phyloP scores from a whole-genome alignment of 2,888 invertebrate species.

The Serripes groenlandicus region DNA sequence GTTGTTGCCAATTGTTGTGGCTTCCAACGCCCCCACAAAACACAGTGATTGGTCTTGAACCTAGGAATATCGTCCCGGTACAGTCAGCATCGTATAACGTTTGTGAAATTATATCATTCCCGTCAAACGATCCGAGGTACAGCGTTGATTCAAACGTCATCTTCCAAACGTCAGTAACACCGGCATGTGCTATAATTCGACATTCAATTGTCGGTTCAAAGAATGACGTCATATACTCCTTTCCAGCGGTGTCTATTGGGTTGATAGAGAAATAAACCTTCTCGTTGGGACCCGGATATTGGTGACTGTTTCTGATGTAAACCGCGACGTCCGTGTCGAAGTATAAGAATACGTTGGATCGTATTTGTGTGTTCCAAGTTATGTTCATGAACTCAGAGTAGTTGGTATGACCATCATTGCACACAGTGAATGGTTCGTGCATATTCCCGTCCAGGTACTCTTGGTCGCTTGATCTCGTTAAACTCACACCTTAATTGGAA shows the following conservation, averaged over 20 bases:
- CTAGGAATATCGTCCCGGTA: constrained; percentile 30
- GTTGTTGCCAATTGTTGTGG: constrained; percentile 31
- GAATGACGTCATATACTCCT: constrained; percentile 38
- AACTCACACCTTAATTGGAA: too few species aligned
- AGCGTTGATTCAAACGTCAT: neutral
- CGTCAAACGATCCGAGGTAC: neutral
- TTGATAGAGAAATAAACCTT: too few species aligned
- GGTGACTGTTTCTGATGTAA: neutral
- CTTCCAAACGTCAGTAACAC: neutral
- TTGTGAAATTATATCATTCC: neutral
- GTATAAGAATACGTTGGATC: constrained; percentile 22
- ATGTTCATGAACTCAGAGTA: neutral
- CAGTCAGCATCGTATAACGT: neutral
- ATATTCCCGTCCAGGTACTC: too few species aligned
- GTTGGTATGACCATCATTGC: too few species aligned
- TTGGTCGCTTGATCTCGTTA: too few species aligned
- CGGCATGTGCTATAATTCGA: neutral
- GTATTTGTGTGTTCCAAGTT: neutral
- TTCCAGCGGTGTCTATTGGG: constrained; percentile 36
- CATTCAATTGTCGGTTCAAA: neutral
- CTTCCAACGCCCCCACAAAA: constrained; percentile 34
- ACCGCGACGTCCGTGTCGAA: constrained; percentile 20
- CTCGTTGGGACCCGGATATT: neutral
- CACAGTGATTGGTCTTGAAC: constrained; percentile 32
- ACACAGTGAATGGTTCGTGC: too few species aligned